Evolutionary conservation across 2,113 vertebrate species (phyloP).

Genomic region (Tachysurus vachellii): DNA sequence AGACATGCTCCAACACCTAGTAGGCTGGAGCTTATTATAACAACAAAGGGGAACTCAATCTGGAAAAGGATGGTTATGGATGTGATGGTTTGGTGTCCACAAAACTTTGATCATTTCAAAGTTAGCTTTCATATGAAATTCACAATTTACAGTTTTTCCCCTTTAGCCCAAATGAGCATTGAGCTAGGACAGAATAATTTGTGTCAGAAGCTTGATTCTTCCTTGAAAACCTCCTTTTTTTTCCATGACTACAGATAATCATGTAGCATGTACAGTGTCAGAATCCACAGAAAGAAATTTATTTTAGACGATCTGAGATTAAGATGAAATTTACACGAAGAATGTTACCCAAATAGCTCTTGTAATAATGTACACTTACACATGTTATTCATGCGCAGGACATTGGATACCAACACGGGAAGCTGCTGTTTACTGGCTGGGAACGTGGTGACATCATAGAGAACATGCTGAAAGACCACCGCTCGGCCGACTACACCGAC

Average conservation of each 20-base stretch:
- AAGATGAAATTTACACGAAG: background rate
- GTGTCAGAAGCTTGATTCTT: background rate
- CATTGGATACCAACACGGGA: conserved; percentile 90
- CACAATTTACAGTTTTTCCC: background rate
- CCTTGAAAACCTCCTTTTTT: background rate
- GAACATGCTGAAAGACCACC: conserved; percentile 90
- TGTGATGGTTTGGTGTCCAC: no score
- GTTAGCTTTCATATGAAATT: background rate
- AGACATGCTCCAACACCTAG: no score
- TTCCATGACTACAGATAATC: background rate
- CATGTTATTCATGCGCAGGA: conserved; percentile 71
- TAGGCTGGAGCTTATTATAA: no score
- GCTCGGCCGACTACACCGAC: conserved; percentile 85
- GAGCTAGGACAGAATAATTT: background rate
- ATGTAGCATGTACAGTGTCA: background rate
- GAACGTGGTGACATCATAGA: conserved; percentile 85
- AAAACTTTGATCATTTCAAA: no score
- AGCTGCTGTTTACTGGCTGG: conserved; percentile 88
- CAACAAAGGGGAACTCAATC: no score
- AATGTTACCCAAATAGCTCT: background rate
- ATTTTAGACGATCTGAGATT: background rate
- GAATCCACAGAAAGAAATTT: background rate
- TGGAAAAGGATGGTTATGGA: no score
- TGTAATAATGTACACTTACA: background rate
- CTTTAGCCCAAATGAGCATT: background rate